phyloP scores from a whole-genome alignment of 2,113 vertebrate genomes.

The Mirounga angustirostris region DNA sequence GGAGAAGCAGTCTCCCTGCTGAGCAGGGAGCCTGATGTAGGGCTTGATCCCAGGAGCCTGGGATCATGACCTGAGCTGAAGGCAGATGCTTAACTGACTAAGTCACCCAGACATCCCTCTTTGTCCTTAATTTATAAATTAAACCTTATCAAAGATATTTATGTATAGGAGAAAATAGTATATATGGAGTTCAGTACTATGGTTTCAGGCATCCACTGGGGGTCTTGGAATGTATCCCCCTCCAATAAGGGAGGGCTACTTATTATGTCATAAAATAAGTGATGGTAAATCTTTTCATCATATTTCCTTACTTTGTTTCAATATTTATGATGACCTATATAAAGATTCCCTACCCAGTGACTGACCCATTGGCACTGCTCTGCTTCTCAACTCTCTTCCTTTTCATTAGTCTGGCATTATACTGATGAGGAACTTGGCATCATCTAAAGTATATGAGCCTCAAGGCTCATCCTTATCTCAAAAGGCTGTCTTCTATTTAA shows the following conservation, averaged over 20 bases:
- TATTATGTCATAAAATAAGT: neutral
- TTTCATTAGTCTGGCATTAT: neutral
- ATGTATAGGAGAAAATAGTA: neutral
- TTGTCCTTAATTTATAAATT: neutral
- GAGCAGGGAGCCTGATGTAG: neutral
- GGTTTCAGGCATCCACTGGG: neutral
- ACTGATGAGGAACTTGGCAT: neutral
- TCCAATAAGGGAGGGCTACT: neutral
- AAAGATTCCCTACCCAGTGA: neutral
- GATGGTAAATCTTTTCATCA: neutral
- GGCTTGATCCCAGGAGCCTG: neutral
- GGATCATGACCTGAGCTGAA: neutral
- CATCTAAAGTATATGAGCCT: neutral
- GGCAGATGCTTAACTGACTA: neutral
- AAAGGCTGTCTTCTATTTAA: neutral
- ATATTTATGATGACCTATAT: neutral
- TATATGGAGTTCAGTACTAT: neutral
- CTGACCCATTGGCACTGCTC: neutral
- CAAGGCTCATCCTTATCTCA: neutral
- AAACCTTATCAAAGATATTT: neutral
- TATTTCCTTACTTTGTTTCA: neutral
- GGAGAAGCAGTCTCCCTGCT: neutral
- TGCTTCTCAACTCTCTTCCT: neutral
- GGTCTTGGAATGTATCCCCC: neutral
- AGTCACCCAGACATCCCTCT: neutral